Conservation (phyloP, 2,113 vertebrate genomes). For the Tenebrosternarchus preto region DNA sequence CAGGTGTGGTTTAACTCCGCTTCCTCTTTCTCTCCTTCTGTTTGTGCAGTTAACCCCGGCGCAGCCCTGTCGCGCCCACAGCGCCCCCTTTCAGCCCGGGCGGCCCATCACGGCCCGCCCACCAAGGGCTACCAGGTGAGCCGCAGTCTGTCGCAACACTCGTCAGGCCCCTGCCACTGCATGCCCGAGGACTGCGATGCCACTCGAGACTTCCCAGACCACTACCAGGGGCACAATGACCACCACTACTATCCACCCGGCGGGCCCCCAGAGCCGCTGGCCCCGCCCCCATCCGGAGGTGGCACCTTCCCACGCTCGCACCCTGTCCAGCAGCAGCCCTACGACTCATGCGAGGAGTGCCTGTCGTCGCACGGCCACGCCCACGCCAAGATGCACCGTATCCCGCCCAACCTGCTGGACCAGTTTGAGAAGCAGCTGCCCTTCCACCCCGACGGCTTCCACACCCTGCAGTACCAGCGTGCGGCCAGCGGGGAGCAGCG, state of each 20-base stretch:
- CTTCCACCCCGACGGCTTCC: constrained; percentile 97
- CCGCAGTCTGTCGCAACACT: constrained; percentile 88
- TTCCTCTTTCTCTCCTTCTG: background rate
- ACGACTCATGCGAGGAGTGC: constrained; percentile 96
- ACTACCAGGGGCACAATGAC: constrained; percentile 84
- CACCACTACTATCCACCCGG: constrained; percentile 81
- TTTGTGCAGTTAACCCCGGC: constrained; percentile 70
- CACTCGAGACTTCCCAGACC: constrained; percentile 76
- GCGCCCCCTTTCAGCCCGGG: constrained; percentile 80
- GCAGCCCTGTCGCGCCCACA: constrained; percentile 80
- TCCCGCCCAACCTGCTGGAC: constrained; percentile 90
- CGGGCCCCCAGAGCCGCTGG: constrained; percentile 85
- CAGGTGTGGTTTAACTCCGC: background rate
- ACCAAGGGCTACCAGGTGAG: constrained; percentile 98
- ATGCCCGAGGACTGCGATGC: constrained; percentile 82
- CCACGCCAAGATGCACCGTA: constrained; percentile 86
- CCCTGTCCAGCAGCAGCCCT: constrained; percentile 83
- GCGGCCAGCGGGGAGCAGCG: constrained; percentile 85
- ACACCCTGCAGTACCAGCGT: constrained; percentile 95
- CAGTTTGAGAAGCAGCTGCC: constrained; percentile 98
- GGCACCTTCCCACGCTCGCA: constrained; percentile 97
- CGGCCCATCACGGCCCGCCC: constrained; percentile 81
- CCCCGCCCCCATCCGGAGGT: constrained; percentile 69
- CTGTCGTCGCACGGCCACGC: constrained; percentile 73
- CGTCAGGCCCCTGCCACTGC: constrained; percentile 85